Evolutionary conservation across 1,140 invertebrate species (phyloP), one percentile per base, ranked within the genome.

Genomic region (Akabosia matsudoensis): DNA sequence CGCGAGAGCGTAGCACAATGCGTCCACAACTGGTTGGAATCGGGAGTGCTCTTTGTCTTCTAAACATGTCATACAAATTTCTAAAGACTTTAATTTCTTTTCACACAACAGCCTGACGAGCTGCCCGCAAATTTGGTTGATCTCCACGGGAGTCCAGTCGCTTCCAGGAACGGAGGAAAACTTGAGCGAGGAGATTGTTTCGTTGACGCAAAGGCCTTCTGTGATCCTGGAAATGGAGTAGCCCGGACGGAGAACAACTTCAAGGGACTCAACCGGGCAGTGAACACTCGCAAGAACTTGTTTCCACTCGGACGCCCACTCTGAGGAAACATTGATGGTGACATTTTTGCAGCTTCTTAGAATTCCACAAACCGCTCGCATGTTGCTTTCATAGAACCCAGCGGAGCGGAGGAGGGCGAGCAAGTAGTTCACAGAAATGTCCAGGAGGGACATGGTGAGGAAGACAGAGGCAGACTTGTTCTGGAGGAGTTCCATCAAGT

Each of bases 11-110:
- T 84, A 84, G 76, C 86, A 88, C 28, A 88, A 81, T 13, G 87
- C 86, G 77, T 86, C 85, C 22, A 88, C 87, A 73, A 88, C 83
- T 73, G 86, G 85, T 82, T 88, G 87, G 52, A 81, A 81, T 7
- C 76, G 34, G 2, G 77, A 87, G 83, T 80, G 81, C 54, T 79
- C 80, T 77, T 79, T 79, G 64, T 78, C 77, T 75, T 82, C 82
- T 1, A 78, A 67, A 33, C 76, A 81, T 18, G 80, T 81, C 78
- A 81, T 81, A 18, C 73, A 76, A 71, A 88, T 82, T 77, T 88
- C 87, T 61, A 88, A 86, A 52, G 74, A 78, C 52, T 77, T 79
- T 18, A 81, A 67, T 71, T 76, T 81, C 77, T 81, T 81, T 37
- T 81, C 78, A 70, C 34, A 76, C 18, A 79, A 70, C n/a, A 81